phyloP scores from a whole-genome alignment of 2,113 vertebrate species.

The Callithrix jacchus region DNA sequence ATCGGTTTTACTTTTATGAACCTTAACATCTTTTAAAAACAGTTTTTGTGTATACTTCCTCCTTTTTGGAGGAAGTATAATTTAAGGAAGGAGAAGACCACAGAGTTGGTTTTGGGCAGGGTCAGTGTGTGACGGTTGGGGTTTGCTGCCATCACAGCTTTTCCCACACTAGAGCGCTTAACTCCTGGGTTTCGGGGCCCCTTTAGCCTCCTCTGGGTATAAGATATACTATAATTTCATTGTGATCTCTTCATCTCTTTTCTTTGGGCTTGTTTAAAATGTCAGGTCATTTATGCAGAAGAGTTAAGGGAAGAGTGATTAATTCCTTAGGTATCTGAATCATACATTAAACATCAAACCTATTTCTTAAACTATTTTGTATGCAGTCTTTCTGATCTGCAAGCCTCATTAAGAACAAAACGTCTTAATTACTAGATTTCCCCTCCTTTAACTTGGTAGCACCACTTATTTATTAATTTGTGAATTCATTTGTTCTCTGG shows the following conservation, averaged over 20 bases:
- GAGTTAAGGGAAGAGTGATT: not conserved
- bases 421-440: not conserved
- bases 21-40: not conserved
- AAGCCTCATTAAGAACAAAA: not conserved
- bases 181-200: constrained; percentile 34
- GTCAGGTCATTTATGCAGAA: not conserved
- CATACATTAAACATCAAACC: constrained; percentile 25
- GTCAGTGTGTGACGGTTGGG: constrained; percentile 64
- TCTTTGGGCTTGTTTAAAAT: constrained; percentile 27
- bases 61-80: constrained; percentile 44
- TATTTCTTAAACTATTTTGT: not conserved
- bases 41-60: constrained; percentile 56
- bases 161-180: constrained; percentile 61
- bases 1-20: constrained; percentile 49
- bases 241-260: constrained; percentile 49
- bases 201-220: constrained; percentile 21
- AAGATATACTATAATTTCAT: constrained; percentile 64
- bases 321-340: not conserved
- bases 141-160: constrained; percentile 64
- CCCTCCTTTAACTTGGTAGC: not conserved
- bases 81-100: constrained; percentile 53
- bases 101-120: constrained; percentile 63
- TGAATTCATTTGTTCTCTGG: constrained; percentile 39
- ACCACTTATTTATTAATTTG: constrained; percentile 9
- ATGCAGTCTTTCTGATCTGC: not conserved